Evolutionary conservation across 2,797 vertebrate genomes (phyloP).

Genomic region (Hippopotamyrus pictus): DNA sequence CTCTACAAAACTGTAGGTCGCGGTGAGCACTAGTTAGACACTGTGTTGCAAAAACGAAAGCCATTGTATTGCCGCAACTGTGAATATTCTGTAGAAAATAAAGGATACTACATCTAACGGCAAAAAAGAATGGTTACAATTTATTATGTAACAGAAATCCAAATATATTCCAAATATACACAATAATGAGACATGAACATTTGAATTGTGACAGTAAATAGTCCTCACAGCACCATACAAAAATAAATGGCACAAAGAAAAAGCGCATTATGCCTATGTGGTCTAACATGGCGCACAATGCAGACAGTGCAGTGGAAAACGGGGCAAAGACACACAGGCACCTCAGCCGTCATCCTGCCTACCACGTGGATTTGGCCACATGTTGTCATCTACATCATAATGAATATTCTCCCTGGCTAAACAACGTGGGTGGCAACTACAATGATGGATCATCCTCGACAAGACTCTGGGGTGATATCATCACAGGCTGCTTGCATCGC

Average conservation of each 20-base stretch:
- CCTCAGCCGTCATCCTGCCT: neutral
- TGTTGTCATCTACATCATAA: neutral
- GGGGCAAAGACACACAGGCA: neutral
- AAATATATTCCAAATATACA: neutral
- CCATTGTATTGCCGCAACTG: neutral
- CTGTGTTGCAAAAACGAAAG: neutral
- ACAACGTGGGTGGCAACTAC: neutral
- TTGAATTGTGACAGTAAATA: neutral
- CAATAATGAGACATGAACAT: neutral
- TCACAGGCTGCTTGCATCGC: neutral
- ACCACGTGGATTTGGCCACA: neutral
- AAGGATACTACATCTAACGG: neutral
- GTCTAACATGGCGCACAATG: neutral
- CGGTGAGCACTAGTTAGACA: neutral
- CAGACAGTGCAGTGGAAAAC: neutral
- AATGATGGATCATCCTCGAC: neutral
- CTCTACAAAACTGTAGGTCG: neutral
- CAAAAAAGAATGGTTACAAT: neutral
- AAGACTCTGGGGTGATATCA: neutral
- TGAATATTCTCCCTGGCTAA: neutral
- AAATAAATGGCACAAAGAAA: neutral
- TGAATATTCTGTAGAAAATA: neutral
- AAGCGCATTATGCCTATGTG: neutral
- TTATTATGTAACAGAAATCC: neutral
- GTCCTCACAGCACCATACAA: neutral